Base-by-base conservation (phyloP, 2,113 vertebrate species). In the Chloebia gouldiae region DNA sequence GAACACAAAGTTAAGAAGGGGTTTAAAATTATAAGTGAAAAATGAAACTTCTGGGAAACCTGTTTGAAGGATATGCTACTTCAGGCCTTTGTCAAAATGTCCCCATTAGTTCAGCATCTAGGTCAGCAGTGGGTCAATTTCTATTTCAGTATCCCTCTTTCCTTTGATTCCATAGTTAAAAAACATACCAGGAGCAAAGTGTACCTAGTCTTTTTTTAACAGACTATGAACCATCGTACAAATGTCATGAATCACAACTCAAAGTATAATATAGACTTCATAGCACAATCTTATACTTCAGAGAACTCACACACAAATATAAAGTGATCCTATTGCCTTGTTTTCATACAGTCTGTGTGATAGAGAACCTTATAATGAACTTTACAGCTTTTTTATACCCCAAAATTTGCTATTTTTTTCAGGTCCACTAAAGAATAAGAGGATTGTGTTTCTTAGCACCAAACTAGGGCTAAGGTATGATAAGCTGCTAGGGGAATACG, bases 371-470 rank as follows among this genome's bases (percentile, higher is more conserved):
- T 70, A 30, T 13, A 86, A 72, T 22, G 57, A 92, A 86, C 57
- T 37, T 42, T 69, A 40, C 8, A 80, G 59, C 40, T 18, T 49
- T 49, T 27, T 18, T 82, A 47, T 23, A 33, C 7, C 66, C 22
- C 49, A 81, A 68, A 72, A 77, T 39, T 73, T 47, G 27, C 42
- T 61, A 3, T 10, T 73, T 77, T 90, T 92, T 73, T 80, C 40
- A 77, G 69, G 51, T 63, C 79, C 83, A 82, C 82, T 88, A 47
- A 90, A 88, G 59, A 79, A 10, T 88, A 92, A 96, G 82, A 95
- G 65, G 88, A 92, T 94, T 96, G 56, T 69, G 25, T 75, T 92
- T 91, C 71, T 81, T 78, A 88, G 93, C 76, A 84, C 53, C n/a
- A 77, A 25, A 25, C 31, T 71, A 66, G 18, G 35, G 25, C 68